Evolutionary conservation across 2,113 vertebrate genomes (phyloP).

Genomic region (Tragelaphus imberbis): DNA sequence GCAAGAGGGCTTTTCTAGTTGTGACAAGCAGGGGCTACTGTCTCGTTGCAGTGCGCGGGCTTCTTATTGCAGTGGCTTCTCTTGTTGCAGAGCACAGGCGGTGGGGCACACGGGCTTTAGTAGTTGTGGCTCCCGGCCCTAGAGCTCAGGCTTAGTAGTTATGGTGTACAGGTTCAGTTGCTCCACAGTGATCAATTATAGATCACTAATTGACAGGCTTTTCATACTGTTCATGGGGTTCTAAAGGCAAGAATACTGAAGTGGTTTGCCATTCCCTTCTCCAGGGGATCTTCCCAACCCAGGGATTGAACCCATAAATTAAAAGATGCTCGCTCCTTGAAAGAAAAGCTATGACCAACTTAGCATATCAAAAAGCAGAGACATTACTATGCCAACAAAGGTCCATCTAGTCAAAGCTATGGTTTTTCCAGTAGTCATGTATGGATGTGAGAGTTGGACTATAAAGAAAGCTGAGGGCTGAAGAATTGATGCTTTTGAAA

Average conservation of each 20-base stretch:
- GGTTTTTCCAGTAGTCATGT: background rate
- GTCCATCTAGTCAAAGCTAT: background rate
- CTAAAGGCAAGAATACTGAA: background rate
- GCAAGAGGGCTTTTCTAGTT: background rate
- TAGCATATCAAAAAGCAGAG: background rate
- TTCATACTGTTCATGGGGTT: background rate
- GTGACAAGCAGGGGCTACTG: background rate
- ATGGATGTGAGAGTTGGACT: background rate
- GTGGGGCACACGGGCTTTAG: accelerated
- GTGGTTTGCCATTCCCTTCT: background rate
- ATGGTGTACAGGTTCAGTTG: background rate
- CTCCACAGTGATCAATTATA: background rate
- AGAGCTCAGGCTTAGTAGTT: background rate
- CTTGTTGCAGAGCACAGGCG: background rate
- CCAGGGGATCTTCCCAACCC: background rate
- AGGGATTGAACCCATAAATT: background rate
- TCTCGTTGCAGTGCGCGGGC: accelerated
- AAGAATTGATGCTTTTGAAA: background rate
- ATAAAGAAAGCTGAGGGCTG: background rate
- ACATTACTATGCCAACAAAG: background rate
- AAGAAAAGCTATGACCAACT: background rate
- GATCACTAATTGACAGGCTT: background rate
- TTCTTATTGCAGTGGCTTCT: background rate
- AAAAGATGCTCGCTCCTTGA: background rate
- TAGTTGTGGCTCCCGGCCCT: background rate